Conservation (phyloP, 2,113 vertebrate genomes). For the Piprites chloris region DNA sequence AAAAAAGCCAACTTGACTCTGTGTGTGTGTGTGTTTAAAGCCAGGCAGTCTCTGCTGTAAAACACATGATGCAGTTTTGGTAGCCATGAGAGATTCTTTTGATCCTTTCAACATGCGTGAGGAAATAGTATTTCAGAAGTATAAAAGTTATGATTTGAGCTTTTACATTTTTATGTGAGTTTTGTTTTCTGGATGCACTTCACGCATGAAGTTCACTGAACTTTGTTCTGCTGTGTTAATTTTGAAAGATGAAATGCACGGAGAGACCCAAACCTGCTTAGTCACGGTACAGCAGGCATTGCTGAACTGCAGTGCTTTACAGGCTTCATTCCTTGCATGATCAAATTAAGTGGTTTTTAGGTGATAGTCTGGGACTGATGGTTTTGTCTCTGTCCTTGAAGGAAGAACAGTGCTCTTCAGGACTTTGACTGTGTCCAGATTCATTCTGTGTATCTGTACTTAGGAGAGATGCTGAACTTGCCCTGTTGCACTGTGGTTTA, state of each 20-base stretch:
- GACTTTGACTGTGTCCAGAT: background rate
- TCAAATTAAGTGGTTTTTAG: background rate
- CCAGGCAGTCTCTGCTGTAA: background rate
- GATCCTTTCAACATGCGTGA: background rate
- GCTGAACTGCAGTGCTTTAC: background rate
- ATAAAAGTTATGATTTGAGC: background rate
- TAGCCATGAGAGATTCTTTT: background rate
- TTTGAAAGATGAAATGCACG: background rate
- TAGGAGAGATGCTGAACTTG: background rate
- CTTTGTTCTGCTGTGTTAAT: background rate
- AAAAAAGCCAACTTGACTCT: background rate
- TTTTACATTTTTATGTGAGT: background rate
- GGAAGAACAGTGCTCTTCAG: background rate
- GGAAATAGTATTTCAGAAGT: background rate
- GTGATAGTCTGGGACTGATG: background rate
- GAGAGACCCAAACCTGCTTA: background rate
- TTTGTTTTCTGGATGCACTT: background rate
- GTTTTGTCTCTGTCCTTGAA: background rate
- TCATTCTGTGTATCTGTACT: background rate
- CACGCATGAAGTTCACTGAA: background rate
- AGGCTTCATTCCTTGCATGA: background rate
- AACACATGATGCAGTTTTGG: background rate
- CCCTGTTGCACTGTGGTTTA: rapidly evolving
- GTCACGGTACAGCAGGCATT: background rate
- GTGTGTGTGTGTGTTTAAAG: background rate